Base-by-base conservation (phyloP, 1,140 invertebrate species). In the Drosophila malerkotliana region DNA sequence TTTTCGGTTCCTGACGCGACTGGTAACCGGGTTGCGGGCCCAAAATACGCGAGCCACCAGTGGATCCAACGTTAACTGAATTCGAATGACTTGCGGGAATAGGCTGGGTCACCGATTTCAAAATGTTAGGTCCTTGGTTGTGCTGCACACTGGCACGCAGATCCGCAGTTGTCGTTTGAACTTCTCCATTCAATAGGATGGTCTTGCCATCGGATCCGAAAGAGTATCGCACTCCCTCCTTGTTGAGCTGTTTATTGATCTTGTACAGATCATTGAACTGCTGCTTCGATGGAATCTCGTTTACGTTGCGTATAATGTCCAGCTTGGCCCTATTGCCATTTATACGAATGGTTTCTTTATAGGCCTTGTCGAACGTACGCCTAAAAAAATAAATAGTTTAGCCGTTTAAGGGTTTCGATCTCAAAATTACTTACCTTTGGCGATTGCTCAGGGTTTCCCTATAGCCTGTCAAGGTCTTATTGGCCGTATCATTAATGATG, bases 201-300 rank as follows among this genome's bases (percentile, higher is more conserved):
- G 72, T 75, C 3, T 64, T 30, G 1, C 78, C 90, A 7, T 72
- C 44, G 4, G 45, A 6, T 0, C 68, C 83, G 58, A 90, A 87
- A 1, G 60, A 41, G 32, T 75, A 68, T 2, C 79, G 72, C 3
- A 91, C 52, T 1, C 72, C 77, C 6, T 60, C 26, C 30, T 72
- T 10, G 26, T 91, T 91, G 26, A 90, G n/a, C 10, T 87, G 37
- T 44, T 55, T 74, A 26, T 91, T 91, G 32, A 87, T 90, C 71
- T 78, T 91, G 32, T 67, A 90, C 0, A 91, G 52, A 73, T 91
- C 90, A 47, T 90, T 91, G 14, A 91, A 78, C 39, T 89, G 68
- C 54, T 91, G 80, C 1, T 63, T 62, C 9, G 79, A 75, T 5
- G 85, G 89, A 44, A 91, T 76, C n/a, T 91, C 82, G 51, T 91